A percentile compares a stretch with the other conserved stretches of the same genome.
Evolutionary conservation across 2,113 vertebrate species (phyloP).

Genomic region (Thomomys bottae): DNA sequence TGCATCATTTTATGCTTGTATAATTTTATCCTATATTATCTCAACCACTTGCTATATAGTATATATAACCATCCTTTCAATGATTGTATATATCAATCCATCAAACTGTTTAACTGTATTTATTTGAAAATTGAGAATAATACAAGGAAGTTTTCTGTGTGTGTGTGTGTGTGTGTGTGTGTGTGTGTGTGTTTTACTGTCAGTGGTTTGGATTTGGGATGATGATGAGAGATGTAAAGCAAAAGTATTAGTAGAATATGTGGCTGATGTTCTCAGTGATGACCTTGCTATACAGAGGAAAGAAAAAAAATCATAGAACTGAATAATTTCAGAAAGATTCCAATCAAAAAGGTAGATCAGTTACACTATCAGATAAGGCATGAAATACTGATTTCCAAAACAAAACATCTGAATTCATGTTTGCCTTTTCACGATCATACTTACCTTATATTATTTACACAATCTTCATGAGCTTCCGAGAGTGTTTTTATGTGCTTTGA

Average conservation of each 20-base stretch:
- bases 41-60: conserved; percentile 48
- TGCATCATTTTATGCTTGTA: conserved; percentile 29
- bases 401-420: background rate
- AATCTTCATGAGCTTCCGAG: conserved; percentile 98
- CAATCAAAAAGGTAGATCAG: conserved; percentile 37
- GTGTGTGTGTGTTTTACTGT: background rate
- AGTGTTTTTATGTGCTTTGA: conserved; percentile 98
- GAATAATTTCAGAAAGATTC: conserved; percentile 61
- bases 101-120: conserved; percentile 24
- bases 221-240: conserved; percentile 10
- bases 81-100: conserved; percentile 64
- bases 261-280: conserved; percentile 54
- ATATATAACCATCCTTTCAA: conserved; percentile 66
- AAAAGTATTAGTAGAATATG: conserved; percentile 13
- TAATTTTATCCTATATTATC: conserved; percentile 43
- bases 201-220: background rate
- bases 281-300: conserved; percentile 42
- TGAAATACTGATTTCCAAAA: conserved; percentile 38
- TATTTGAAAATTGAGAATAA: conserved; percentile 16
- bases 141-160: conserved; percentile 37
- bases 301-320: conserved; percentile 40
- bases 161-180: conserved; percentile 6
- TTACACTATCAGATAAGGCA: background rate
- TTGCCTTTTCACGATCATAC: conserved; percentile 64
- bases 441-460: conserved; percentile 99